Evolutionary conservation across 2,797 vertebrate species (phyloP), one percentile per base, ranked within the genome.

Genomic region (Neosilurus hyrtlii): DNA sequence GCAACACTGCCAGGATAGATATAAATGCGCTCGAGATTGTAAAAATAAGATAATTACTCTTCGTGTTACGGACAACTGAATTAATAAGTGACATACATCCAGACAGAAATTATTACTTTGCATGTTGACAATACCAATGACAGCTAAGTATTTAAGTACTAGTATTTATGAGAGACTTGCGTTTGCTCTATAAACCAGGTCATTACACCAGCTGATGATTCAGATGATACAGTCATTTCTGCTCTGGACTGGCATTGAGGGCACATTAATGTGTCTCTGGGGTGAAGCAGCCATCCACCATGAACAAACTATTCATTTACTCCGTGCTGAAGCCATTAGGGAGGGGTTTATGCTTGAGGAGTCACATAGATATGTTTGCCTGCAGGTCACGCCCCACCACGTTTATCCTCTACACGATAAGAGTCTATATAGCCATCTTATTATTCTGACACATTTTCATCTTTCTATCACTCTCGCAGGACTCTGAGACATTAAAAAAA

Each of bases 241-340:
- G 43, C 43, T 12, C 35, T 79, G 9, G 49, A 79, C 24, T 56
- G 43, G 49, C 43, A 54, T 35, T 35, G 24, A 20, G 22, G 37
- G 22, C 59, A 78, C 76, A 65, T 78, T 65, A 65, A 8, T 54
- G 62, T 10, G 66, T 54, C 62, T 67, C 62, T 56, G 49, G n/a
- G 11, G 61, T 79, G 76, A 79, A 35, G 18, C 61, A 79, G 62
- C 24, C 49, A 65, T 87, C 59, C 68, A 73, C 59, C 67, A 59
- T 79, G 76, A 87, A 86, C 81, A 82, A 67, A 68, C 81, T 59
- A 80, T 86, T 78, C 78, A 68, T 86, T 86, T 86, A 72, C 71
- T 73, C 66, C 62, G 59, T 20, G 7, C 66, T 11, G 71, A 82
- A 77, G 67, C 77, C 76, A 82, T 86, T 84, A 84, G 80, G 66